Conservation (phyloP, 30 jellyfish, hydroid and myxozoan genomes). For the Pelagia noctiluca region DNA sequence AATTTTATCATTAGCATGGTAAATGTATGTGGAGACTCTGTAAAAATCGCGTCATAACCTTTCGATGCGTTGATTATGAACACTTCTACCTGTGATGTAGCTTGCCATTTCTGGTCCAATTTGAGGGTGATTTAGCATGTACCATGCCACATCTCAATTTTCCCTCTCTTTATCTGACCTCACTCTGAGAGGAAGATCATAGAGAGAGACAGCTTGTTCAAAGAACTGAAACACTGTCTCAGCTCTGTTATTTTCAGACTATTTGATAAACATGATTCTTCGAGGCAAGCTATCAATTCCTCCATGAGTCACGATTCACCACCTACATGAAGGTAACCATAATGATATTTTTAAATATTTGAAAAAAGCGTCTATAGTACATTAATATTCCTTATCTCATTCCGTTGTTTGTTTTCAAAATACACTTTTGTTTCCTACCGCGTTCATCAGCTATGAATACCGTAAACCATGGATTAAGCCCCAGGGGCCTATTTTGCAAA, state of each 20-base stretch:
- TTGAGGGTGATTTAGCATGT: slow-evolving; percentile 51
- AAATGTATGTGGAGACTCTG: slow-evolving; percentile 38
- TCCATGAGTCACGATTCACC: slow-evolving; percentile 54
- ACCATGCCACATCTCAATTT: slow-evolving; percentile 54
- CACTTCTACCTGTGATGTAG: slow-evolving; percentile 73
- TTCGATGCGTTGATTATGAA: slow-evolving; percentile 75
- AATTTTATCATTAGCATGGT: slow-evolving; percentile 48
- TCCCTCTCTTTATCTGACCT: slow-evolving; percentile 74
- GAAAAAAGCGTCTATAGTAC: no score
- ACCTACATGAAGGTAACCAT: no score
- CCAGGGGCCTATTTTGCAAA: no score
- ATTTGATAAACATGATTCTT: slow-evolving; percentile 38
- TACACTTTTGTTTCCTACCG: no score
- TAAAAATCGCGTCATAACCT: slow-evolving; percentile 65
- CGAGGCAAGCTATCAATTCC: slow-evolving; percentile 68
- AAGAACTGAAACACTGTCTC: slow-evolving; percentile 28
- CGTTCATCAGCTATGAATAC: no score
- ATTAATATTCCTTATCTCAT: no score
- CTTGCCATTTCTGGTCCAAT: slow-evolving; percentile 64
- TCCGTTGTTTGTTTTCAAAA: no score
- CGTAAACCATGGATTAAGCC: no score
- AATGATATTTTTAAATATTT: no score
- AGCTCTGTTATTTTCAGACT: slow-evolving; percentile 55
- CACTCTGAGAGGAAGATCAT: slow-evolving; percentile 72
- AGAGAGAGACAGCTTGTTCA: slow-evolving; percentile 35